Base-by-base conservation (phyloP, 1,140 invertebrate genomes). In the Brachystomella parvula region DNA sequence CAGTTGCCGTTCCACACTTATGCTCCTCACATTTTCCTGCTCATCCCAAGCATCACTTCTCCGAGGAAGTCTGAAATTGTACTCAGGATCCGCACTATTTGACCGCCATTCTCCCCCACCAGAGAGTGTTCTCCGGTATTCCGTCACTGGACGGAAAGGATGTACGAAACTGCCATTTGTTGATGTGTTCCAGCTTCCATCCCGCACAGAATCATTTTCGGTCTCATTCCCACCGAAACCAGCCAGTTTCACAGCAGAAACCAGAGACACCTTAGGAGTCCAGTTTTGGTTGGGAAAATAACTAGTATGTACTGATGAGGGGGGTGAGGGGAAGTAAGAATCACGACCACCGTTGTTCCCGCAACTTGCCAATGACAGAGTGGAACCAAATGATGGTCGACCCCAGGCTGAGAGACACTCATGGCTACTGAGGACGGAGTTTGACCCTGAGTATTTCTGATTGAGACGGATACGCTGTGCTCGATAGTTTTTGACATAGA, bases 401-500 rank as follows among this genome's bases (percentile, higher is more conserved):
- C 49, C 24, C 49, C 49, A 53, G 6, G 49, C 6, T 6, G 15
- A 15, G 24, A 19, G 49, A 12, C 12, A 15, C 3, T 53, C 49
- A 9, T 53, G 15, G 6, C 49, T 53, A 24, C 3, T 24, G 6
- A 35, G 24, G 9, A 3, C 9, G 26, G 58, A 28, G 24, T 12
- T 60, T 60, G 58, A 60, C 19, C 58, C 58, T 3, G 58, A 26
- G 33, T 70, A 69, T 33, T 63, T 57, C 21, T 70, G 71, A 3
- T 56, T 47, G 17, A 67, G 61, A 15, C 72, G 67, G 28, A 69
- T 44, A 33, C 66, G 68, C 29, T 69, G 59, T 39, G 63, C 64
- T 53, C 64, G 49, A 32, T 68, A 71, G 65, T 66, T 72, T 64
- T 68, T 67, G 28, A 71, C 68, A 58, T 71, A 72, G 32, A 69